phyloP scores from a whole-genome alignment of 2,888 invertebrate species.

The Sarcophaga rosellei region DNA sequence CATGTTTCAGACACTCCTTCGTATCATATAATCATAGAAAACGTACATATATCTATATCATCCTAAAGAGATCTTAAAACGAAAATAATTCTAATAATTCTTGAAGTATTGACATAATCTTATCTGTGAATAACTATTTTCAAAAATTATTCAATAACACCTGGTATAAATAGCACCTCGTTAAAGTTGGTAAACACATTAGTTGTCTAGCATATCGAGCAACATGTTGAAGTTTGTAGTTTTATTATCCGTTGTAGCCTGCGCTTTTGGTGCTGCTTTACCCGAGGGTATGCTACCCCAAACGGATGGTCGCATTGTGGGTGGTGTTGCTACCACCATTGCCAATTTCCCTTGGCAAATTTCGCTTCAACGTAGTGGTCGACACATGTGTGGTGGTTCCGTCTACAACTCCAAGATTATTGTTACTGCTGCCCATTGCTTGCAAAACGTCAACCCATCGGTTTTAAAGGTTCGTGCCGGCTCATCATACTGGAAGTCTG shows the following conservation, averaged over 20 bases:
- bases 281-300: conserved; percentile 59
- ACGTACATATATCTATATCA: too few relatives aligned
- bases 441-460: conserved; percentile 68
- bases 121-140: too few relatives aligned
- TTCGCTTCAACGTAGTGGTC: conserved; percentile 75
- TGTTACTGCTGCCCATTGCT: conserved; percentile 81
- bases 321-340: conserved; percentile 80
- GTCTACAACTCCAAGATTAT: conserved; percentile 76
- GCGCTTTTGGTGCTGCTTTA: conserved; percentile 64
- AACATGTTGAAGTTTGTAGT: conserved; percentile 69
- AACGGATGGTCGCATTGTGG: conserved; percentile 80
- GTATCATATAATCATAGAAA: too few relatives aligned
- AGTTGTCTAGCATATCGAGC: background rate
- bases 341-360: conserved; percentile 81
- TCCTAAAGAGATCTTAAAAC: too few relatives aligned
- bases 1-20: too few relatives aligned
- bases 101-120: too few relatives aligned
- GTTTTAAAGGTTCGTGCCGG: conserved; percentile 78
- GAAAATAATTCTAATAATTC: too few relatives aligned
- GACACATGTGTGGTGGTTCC: conserved; percentile 81
- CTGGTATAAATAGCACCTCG: too few relatives aligned
- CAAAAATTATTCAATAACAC: too few relatives aligned
- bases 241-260: conserved; percentile 66
- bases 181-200: too few relatives aligned
- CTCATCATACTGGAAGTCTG: conserved; percentile 74